Conservation (phyloP, 2,888 invertebrate species). For the Cyrtodaria siliqua region DNA sequence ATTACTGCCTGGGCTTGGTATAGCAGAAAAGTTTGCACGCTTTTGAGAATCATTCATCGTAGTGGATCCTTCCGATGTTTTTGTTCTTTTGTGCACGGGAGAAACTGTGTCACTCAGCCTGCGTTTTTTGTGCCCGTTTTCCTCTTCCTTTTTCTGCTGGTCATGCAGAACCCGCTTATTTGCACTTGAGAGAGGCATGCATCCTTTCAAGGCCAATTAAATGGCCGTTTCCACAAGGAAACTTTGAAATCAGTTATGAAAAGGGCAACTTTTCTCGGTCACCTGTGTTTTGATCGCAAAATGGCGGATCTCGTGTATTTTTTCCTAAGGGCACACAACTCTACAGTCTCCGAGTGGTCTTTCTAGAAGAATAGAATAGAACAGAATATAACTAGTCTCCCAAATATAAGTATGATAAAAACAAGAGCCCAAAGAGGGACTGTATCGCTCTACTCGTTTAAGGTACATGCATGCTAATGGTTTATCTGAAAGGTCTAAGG, state of each 20-base stretch:
- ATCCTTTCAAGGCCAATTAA: conserved; percentile 77
- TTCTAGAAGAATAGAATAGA: too few species aligned
- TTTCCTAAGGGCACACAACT: conserved; percentile 66
- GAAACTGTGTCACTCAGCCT: conserved; percentile 72
- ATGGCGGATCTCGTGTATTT: conserved; percentile 78
- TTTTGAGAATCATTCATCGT: conserved; percentile 87
- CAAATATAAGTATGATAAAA: too few species aligned
- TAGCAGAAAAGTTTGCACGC: conserved; percentile 89
- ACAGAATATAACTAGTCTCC: too few species aligned
- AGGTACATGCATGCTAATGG: too few species aligned
- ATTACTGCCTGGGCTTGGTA: conserved; percentile 83
- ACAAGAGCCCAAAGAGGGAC: too few species aligned
- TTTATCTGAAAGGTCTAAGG: too few species aligned
- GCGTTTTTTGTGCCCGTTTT: conserved; percentile 76
- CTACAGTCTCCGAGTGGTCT: conserved; percentile 1
- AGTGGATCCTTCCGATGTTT: conserved; percentile 66
- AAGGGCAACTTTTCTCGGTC: too few species aligned
- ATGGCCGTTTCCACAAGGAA: conserved; percentile 65
- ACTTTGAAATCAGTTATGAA: too few species aligned
- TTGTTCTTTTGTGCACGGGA: conserved; percentile 69
- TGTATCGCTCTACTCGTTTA: too few species aligned
- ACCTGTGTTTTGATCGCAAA: too few species aligned
- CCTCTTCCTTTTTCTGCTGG: conserved; percentile 80
- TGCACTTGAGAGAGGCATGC: conserved; percentile 86
- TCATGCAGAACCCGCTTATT: conserved; percentile 82